phyloP scores from a whole-genome alignment of 2,888 invertebrate genomes.

The Belgica antarctica region DNA sequence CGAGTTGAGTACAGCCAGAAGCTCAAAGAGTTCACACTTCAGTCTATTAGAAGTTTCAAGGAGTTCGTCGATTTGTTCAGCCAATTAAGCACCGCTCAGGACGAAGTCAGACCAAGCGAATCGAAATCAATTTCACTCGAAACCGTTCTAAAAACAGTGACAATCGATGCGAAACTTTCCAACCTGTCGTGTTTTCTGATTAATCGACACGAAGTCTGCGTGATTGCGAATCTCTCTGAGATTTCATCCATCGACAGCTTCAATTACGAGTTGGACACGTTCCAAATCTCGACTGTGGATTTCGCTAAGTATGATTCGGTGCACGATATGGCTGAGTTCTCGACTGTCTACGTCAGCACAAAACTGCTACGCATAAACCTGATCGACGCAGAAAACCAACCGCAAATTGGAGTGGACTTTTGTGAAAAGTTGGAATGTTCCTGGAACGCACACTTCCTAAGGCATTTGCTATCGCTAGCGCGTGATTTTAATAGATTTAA shows the following conservation, averaged over 20 bases:
- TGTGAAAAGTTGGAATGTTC: constrained; percentile 33
- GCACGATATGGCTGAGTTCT: constrained; percentile 19
- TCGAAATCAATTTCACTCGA: neutral
- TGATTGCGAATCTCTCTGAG: neutral
- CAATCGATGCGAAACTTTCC: neutral
- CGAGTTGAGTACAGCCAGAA: constrained; percentile 24
- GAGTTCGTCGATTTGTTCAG: constrained; percentile 19
- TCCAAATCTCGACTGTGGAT: constrained; percentile 21
- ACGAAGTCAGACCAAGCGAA: neutral
- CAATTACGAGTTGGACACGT: constrained; percentile 18
- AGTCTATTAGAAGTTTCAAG: neutral
- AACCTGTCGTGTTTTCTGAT: constrained; percentile 28
- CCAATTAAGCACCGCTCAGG: neutral
- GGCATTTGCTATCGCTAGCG: constrained; percentile 19
- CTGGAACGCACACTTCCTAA: constrained; percentile 33
- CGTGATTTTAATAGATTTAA: constrained; percentile 33
- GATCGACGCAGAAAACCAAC: neutral
- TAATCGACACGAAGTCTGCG: constrained; percentile 36
- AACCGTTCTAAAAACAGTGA: neutral
- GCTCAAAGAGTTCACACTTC: constrained; percentile 4
- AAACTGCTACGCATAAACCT: constrained; percentile 8
- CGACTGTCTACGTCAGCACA: constrained; percentile 31
- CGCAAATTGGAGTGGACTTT: constrained; percentile 29
- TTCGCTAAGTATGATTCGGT: constrained; percentile 2
- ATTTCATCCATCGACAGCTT: constrained; percentile 14